phyloP scores from a whole-genome alignment of 2,113 vertebrate species.

The Elaphurus davidianus region DNA sequence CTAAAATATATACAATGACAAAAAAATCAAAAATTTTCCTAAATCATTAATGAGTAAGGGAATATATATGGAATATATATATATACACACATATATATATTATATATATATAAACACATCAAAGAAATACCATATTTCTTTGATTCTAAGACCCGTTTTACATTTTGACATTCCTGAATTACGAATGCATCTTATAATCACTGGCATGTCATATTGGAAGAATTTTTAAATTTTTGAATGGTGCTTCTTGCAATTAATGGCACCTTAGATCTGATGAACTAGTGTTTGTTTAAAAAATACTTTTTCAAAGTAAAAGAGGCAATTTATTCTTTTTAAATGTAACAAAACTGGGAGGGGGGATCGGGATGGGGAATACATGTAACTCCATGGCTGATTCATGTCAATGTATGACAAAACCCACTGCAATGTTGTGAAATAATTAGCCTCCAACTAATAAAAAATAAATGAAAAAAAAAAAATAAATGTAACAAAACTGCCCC shows the following conservation, averaged over 20 bases:
- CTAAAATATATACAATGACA: conserved; percentile 28
- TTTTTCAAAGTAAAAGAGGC: conserved; percentile 26
- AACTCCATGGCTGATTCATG: too few relatives aligned
- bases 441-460: too few relatives aligned
- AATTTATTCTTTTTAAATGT: not conserved
- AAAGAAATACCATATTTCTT: not conserved
- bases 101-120: not conserved
- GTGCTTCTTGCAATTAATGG: not conserved
- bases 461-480: too few relatives aligned
- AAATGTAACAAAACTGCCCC: not conserved
- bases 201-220: not conserved
- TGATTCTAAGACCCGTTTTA: not conserved
- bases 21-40: not conserved
- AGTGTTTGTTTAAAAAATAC: not conserved
- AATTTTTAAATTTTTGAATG: not conserved
- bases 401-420: too few relatives aligned
- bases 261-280: not conserved
- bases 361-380: too few relatives aligned
- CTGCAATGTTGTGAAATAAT: too few relatives aligned
- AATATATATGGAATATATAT: not conserved
- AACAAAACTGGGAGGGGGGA: not conserved
- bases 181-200: not conserved
- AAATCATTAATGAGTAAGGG: not conserved
- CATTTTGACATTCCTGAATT: not conserved
- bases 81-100: not conserved